Conservation (phyloP, 2,797 vertebrate genomes). For the Brotula barbata region DNA sequence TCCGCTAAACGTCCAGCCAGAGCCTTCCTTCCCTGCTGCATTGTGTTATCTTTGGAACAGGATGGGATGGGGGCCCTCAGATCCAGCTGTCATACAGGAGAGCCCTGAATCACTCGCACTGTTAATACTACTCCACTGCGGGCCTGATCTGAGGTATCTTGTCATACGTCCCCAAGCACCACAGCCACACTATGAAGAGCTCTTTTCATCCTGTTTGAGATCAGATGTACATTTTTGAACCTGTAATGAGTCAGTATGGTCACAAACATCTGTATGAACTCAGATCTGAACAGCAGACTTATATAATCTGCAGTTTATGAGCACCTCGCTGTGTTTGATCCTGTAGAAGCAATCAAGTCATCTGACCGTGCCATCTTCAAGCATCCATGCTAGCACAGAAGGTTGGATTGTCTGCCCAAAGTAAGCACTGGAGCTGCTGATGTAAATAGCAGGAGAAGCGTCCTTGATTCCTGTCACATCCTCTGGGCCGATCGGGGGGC, state of each 20-base stretch:
- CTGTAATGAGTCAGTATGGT: too few species aligned
- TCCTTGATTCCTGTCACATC: constrained; percentile 63
- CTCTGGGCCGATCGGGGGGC: constrained; percentile 30
- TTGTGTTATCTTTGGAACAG: constrained; percentile 37
- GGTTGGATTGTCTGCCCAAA: constrained; percentile 25
- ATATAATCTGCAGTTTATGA: constrained; percentile 2
- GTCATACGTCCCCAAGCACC: neutral
- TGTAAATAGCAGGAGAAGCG: constrained; percentile 51
- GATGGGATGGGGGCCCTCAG: constrained; percentile 13
- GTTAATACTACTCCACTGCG: neutral
- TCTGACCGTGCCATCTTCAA: constrained; percentile 19
- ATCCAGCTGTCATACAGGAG: constrained; percentile 21
- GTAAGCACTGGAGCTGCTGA: constrained; percentile 37
- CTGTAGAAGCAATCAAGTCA: constrained; percentile 27
- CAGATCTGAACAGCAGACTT: neutral
- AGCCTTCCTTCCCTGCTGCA: constrained; percentile 24
- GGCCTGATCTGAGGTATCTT: constrained; percentile 3
- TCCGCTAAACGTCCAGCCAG: neutral
- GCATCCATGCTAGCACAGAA: constrained; percentile 9
- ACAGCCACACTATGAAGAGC: neutral
- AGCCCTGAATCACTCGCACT: neutral
- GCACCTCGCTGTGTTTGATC: constrained; percentile 1
- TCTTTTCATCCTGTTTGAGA: too few species aligned
- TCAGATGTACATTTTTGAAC: neutral
- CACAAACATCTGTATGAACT: too few species aligned